Evolutionary conservation across 2,797 vertebrate genomes (phyloP).

Genomic region (Helostoma temminkii): DNA sequence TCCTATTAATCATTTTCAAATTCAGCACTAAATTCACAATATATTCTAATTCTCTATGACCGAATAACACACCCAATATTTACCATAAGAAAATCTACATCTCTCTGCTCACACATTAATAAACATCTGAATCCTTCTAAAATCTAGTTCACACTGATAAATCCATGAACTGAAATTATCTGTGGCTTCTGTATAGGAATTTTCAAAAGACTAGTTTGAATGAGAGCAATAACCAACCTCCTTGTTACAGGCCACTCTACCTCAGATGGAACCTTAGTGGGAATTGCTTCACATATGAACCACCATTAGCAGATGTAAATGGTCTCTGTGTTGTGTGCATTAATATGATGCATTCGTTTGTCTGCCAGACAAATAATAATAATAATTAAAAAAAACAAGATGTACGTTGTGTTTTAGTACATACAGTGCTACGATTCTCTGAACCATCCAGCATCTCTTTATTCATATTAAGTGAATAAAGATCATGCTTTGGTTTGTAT

Average conservation of each 20-base stretch:
- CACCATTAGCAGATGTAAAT: constrained; percentile 44
- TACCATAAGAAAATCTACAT: too few relatives aligned
- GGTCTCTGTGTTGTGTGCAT: constrained; percentile 16
- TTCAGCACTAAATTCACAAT: too few relatives aligned
- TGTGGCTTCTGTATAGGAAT: neutral
- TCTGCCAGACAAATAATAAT: neutral
- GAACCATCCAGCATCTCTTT: neutral
- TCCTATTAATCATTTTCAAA: too few relatives aligned
- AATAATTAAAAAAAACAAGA: neutral
- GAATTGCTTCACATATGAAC: constrained; percentile 29
- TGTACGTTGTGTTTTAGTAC: too few relatives aligned
- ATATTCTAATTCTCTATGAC: too few relatives aligned
- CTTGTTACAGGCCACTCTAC: constrained; percentile 1
- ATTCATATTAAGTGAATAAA: too few relatives aligned
- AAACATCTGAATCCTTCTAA: too few relatives aligned
- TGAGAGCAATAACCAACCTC: neutral
- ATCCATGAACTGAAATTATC: neutral
- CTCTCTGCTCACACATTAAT: neutral
- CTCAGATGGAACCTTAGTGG: constrained; percentile 1
- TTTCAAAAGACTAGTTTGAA: neutral
- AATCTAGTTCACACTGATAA: neutral
- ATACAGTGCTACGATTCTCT: neutral
- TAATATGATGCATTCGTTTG: constrained; percentile 12
- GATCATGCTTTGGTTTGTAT: neutral
- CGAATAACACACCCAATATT: too few relatives aligned